Conservation (phyloP, 1,140 invertebrate species). For the Wasmannia auropunctata region DNA sequence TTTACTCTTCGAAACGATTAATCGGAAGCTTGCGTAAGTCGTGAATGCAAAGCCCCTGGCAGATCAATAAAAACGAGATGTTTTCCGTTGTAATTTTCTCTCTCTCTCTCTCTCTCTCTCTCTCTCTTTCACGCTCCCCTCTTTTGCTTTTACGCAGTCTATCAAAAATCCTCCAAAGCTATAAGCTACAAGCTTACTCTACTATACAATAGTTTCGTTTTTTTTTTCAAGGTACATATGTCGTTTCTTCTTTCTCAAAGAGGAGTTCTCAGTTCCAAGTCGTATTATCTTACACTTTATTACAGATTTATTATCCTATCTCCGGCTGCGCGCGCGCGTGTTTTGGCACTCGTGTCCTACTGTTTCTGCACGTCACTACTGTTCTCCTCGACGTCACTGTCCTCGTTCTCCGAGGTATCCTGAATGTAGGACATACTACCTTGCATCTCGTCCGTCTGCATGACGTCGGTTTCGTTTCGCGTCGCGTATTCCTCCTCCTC, state of each 20-base stretch:
- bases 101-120: not conserved
- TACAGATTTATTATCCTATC: constrained; percentile 42
- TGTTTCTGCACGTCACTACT: constrained; percentile 44
- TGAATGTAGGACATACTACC: constrained; percentile 75
- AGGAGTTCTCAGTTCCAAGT: constrained; percentile 7
- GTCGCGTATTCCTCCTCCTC: constrained; percentile 22
- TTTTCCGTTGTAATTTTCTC: not conserved
- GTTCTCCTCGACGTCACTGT: constrained; percentile 59
- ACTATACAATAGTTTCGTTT: constrained; percentile 54
- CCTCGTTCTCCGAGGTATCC: constrained; percentile 52
- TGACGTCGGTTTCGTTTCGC: constrained; percentile 18
- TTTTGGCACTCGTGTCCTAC: constrained; percentile 69
- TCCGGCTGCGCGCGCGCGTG: not conserved
- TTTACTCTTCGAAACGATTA: constrained; percentile 11
- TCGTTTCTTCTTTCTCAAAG: not conserved
- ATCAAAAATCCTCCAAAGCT: constrained; percentile 42
- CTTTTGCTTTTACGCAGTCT: constrained; percentile 1
- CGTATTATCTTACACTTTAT: constrained; percentile 51
- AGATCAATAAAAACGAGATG: constrained; percentile 40
- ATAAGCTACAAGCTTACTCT: constrained; percentile 42
- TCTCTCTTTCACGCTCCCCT: not conserved
- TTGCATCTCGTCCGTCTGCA: constrained; percentile 54
- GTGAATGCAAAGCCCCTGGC: not conserved
- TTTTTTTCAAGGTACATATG: constrained; percentile 61
- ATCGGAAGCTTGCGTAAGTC: constrained; percentile 8